These are phyloP conservation scores for Lynx canadensis DNA, from an alignment of 2,113 vertebrate genomes.

Conservation along the genomic window DNA sequence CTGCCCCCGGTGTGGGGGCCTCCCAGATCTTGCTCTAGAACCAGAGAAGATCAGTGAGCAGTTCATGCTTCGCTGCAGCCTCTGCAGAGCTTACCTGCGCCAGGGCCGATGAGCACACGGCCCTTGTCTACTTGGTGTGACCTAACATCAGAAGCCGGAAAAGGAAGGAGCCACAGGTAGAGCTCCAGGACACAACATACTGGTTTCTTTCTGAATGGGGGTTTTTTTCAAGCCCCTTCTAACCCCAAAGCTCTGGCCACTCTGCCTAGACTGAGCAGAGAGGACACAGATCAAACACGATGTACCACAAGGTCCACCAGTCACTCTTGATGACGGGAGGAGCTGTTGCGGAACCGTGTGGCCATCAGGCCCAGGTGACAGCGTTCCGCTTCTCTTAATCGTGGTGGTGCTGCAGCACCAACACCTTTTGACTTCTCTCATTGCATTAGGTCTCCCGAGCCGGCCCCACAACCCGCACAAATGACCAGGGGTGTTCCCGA, in stretches of 20 bases:
- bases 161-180: not conserved
- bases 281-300: rapidly evolving
- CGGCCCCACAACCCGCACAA: too few species aligned
- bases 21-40: not conserved
- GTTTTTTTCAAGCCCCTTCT: not conserved
- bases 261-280: not conserved
- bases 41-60: not conserved
- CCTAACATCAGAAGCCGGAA: not conserved
- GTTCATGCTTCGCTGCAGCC: too few species aligned
- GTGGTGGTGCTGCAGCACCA: not conserved
- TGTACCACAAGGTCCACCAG: rapidly evolving
- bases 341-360: not conserved
- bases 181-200: not conserved
- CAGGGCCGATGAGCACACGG: rapidly evolving
- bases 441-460: not conserved
- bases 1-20: rapidly evolving
- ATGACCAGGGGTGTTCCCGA: rapidly evolving
- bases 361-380: not conserved
- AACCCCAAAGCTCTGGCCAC: not conserved
- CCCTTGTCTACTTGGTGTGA: not conserved
- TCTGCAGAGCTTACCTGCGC: not conserved
- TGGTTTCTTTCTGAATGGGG: not conserved
- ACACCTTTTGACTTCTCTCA: not conserved
- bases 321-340: rapidly evolving
- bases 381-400: not conserved